A percentile compares a stretch with the other conserved stretches of the same genome.
These are phyloP conservation scores for Ridgeia piscesae DNA, from an alignment of 1,140 invertebrate genomes.

Conservation along the genomic window DNA sequence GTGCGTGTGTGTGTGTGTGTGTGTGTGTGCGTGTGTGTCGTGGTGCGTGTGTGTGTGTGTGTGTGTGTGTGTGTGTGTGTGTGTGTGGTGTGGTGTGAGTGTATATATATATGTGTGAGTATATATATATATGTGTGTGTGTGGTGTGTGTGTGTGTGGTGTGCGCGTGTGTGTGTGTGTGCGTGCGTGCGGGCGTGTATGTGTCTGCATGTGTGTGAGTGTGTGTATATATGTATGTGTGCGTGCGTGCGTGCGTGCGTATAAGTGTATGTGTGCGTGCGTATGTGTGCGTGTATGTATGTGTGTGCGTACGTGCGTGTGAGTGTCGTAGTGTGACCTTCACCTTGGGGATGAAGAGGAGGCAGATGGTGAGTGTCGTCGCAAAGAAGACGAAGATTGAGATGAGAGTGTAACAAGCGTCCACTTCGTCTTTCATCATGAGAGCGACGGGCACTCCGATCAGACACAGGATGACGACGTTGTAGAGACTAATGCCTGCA, in stretches of 20 bases:
- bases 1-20: too few relatives aligned
- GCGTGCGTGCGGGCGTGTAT: neutral
- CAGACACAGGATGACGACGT: conserved; percentile 95
- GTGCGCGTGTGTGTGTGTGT: too few relatives aligned
- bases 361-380: conserved; percentile 27
- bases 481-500: conserved; percentile 85
- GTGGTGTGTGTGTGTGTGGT: too few relatives aligned
- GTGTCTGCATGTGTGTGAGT: too few relatives aligned
- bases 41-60: too few relatives aligned
- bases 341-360: conserved; percentile 31
- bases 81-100: too few relatives aligned
- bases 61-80: too few relatives aligned
- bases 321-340: neutral
- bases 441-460: conserved; percentile 86
- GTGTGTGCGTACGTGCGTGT: neutral
- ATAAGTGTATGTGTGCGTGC: conserved; percentile 11
- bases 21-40: too few relatives aligned
- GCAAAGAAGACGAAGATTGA: conserved; percentile 31
- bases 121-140: too few relatives aligned
- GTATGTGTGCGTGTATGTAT: conserved; percentile 14
- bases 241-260: conserved; percentile 6
- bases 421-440: conserved; percentile 65
- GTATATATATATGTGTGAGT: too few relatives aligned
- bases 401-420: conserved; percentile 28
- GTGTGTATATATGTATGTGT: too few relatives aligned